phyloP scores from a whole-genome alignment of 2,113 vertebrate genomes.

The Phylloscopus trochiloides region DNA sequence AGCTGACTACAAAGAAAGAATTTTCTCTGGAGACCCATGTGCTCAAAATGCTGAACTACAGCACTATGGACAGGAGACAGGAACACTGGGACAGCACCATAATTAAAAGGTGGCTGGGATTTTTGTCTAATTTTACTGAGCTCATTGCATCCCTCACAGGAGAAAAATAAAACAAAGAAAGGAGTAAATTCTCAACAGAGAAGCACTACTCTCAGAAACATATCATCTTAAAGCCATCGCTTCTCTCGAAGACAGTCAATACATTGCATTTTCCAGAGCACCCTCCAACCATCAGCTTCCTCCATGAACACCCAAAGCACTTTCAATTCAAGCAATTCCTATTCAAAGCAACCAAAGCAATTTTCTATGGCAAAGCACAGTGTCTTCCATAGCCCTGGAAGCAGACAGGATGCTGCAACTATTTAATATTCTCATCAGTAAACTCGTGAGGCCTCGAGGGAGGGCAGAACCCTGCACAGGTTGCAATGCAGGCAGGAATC shows the following conservation, averaged over 20 bases:
- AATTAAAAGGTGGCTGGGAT: not conserved
- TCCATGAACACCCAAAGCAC: not conserved
- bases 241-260: not conserved
- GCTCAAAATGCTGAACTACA: not conserved
- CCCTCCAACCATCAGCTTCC: not conserved
- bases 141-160: not conserved
- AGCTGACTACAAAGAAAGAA: not conserved
- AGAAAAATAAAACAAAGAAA: not conserved
- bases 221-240: not conserved
- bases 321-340: not conserved
- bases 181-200: not conserved
- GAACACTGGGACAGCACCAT: not conserved
- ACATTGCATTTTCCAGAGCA: not conserved
- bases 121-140: not conserved
- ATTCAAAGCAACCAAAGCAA: not conserved
- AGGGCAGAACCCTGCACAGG: not conserved
- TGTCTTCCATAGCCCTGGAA: not conserved
- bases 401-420: not conserved
- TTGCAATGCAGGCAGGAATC: not conserved
- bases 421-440: not conserved
- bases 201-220: not conserved
- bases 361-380: not conserved
- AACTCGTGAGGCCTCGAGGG: rapidly evolving
- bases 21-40: not conserved
- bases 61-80: not conserved